Conservation (phyloP, 2,113 vertebrate species). For the Coracopsis vasa region DNA sequence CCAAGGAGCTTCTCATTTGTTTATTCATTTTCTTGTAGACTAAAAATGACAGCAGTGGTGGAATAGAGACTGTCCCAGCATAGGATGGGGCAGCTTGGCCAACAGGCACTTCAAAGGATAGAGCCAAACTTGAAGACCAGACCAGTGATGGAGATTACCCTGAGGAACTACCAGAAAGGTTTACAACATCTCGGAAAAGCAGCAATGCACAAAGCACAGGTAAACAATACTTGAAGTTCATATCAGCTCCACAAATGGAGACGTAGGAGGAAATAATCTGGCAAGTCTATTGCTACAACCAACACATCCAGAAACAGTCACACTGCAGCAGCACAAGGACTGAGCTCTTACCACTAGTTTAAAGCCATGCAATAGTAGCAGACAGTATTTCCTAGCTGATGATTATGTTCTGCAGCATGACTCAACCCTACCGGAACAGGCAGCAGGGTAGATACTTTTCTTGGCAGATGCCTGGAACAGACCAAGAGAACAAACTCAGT, state of each 20-base stretch:
- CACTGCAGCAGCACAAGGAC: not conserved
- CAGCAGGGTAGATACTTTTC: not conserved
- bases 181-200: not conserved
- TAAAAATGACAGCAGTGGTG: not conserved
- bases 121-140: not conserved
- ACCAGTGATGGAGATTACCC: not conserved
- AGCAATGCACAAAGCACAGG: conserved; percentile 18
- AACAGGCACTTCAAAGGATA: not conserved
- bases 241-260: not conserved
- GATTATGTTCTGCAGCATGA: not conserved
- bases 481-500: not conserved
- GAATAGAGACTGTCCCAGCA: not conserved
- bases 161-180: conserved; percentile 12
- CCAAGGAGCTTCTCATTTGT: not conserved
- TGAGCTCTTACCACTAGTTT: not conserved
- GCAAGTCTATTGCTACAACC: not conserved
- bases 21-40: conserved; percentile 33
- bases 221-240: not conserved
- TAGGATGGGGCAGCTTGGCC: not conserved
- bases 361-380: not conserved
- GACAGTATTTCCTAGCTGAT: not conserved
- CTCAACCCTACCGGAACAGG: not conserved
- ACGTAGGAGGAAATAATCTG: not conserved
- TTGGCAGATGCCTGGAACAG: not conserved
- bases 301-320: fast-evolving